Conservation (phyloP, 2,113 vertebrate genomes). For the Salvelinus namaycush region DNA sequence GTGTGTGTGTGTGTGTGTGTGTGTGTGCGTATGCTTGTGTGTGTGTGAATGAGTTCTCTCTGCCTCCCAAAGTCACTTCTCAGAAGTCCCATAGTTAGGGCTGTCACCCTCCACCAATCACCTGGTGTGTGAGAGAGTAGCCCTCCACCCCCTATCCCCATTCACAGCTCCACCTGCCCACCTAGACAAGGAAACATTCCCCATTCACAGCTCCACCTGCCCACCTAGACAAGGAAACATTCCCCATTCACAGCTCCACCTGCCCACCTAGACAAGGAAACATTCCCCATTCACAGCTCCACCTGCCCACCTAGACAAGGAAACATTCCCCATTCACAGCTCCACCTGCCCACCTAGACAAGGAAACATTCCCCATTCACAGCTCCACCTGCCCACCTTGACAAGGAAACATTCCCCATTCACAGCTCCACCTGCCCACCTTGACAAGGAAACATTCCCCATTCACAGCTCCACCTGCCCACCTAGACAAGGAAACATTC, state of each 20-base stretch:
- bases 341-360: background rate
- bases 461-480: background rate
- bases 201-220: background rate
- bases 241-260: background rate
- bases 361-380: too few species aligned
- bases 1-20: background rate
- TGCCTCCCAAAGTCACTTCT: constrained; percentile 61
- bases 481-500: constrained; percentile 55
- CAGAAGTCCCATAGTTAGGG: constrained; percentile 54
- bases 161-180: background rate
- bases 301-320: constrained; percentile 55
- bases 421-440: background rate
- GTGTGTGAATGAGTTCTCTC: constrained; percentile 19
- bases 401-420: constrained; percentile 38
- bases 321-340: background rate
- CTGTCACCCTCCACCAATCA: constrained; percentile 48
- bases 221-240: constrained; percentile 57
- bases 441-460: too few species aligned
- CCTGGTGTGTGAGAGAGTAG: constrained; percentile 37
- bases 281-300: background rate
- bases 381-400: constrained; percentile 43
- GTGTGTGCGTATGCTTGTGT: background rate
- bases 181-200: too few species aligned
- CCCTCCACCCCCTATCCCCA: background rate
- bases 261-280: background rate